Conservation (phyloP, 2,797 vertebrate genomes). For the Synaphobranchus kaupii region DNA sequence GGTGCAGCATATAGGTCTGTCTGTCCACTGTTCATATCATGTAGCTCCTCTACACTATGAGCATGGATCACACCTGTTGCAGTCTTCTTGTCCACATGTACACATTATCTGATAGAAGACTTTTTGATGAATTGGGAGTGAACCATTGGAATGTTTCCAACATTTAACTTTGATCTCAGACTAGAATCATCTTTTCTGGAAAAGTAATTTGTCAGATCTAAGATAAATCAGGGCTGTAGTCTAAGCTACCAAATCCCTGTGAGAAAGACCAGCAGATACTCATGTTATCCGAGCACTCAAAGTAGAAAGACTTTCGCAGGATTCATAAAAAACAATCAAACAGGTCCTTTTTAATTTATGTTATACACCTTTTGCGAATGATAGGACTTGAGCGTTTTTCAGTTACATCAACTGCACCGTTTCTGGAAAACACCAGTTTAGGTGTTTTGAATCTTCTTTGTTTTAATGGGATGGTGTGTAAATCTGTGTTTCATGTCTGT, state of each 20-base stretch:
- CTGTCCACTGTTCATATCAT: neutral
- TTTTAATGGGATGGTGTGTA: neutral
- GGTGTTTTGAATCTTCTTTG: neutral
- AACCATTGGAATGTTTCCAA: neutral
- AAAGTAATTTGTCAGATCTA: neutral
- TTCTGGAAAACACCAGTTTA: neutral
- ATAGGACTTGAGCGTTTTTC: neutral
- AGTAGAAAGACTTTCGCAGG: neutral
- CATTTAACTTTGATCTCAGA: neutral
- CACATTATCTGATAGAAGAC: neutral
- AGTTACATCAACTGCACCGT: neutral
- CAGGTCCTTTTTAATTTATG: neutral
- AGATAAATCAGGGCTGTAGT: neutral
- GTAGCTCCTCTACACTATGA: neutral
- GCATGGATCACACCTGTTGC: neutral
- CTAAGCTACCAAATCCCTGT: neutral
- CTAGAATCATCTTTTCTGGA: neutral
- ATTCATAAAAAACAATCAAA: neutral
- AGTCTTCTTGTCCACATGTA: neutral
- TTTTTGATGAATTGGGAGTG: neutral
- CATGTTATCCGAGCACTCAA: neutral
- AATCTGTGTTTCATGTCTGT: neutral
- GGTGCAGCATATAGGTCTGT: neutral
- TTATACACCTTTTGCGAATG: neutral
- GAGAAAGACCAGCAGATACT: neutral